A percentile compares a stretch with the other conserved stretches of the same genome.
Conservation (phyloP, 2,888 invertebrate genomes). For the Mimachlamys varia region DNA sequence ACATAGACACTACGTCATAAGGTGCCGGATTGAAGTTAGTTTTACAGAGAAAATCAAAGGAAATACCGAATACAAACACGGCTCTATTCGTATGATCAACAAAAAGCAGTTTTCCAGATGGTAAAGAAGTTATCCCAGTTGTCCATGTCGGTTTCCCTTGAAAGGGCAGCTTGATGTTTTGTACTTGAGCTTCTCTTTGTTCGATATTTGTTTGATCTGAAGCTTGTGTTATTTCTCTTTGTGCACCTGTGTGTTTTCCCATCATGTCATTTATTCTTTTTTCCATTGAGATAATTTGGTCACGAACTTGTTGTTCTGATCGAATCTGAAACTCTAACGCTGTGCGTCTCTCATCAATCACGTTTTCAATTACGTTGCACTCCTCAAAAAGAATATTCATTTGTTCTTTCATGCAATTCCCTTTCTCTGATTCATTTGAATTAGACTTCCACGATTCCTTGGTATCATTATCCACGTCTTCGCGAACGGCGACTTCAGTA, state of each 20-base stretch:
- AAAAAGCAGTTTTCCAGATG: conserved; percentile 44
- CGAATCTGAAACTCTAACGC: no score
- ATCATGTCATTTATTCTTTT: no score
- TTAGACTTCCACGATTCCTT: background rate
- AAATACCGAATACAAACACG: conserved; percentile 37
- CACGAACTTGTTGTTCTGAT: no score
- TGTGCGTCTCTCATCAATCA: no score
- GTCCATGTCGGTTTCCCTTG: conserved; percentile 45
- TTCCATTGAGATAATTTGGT: no score
- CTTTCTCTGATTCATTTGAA: background rate
- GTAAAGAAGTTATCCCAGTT: conserved; percentile 44
- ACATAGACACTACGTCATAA: conserved; percentile 45
- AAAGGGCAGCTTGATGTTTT: background rate
- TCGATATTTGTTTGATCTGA: conserved; percentile 28
- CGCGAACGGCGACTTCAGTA: no score
- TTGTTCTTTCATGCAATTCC: no score
- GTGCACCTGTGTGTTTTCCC: background rate
- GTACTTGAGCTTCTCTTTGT: background rate
- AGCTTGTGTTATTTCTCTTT: conserved; percentile 38
- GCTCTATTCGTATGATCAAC: conserved; percentile 43
- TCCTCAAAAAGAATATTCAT: no score
- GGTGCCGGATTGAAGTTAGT: conserved; percentile 41
- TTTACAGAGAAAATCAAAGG: conserved; percentile 32
- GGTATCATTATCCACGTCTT: no score
- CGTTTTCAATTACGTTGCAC: no score